Conservation (phyloP, 2,888 invertebrate genomes). For the Hipparchia sbordonii region DNA sequence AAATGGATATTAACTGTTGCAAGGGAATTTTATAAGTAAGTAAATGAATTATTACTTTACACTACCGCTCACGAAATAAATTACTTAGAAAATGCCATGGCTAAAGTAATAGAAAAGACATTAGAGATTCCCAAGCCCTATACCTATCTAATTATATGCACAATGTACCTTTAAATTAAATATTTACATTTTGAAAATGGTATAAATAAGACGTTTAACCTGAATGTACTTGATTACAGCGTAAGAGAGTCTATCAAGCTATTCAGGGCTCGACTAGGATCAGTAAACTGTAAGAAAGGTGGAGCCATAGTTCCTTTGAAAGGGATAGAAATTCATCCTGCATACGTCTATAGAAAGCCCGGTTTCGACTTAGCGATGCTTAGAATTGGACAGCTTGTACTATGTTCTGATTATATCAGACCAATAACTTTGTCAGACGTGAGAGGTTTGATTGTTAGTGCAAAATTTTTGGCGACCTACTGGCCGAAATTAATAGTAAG, state of each 20-base stretch:
- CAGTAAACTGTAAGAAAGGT: slow-evolving; percentile 67
- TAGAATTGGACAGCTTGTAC: slow-evolving; percentile 49
- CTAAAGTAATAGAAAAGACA: background rate
- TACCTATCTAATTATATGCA: too few species aligned
- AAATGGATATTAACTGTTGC: slow-evolving; percentile 67
- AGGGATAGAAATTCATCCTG: slow-evolving; percentile 59
- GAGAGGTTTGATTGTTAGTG: slow-evolving; percentile 53
- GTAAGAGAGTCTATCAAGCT: slow-evolving; percentile 66
- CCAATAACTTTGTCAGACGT: slow-evolving; percentile 57
- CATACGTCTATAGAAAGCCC: slow-evolving; percentile 49
- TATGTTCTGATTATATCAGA: slow-evolving; percentile 47
- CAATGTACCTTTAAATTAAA: too few species aligned
- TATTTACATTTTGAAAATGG: background rate
- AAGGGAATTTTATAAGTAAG: slow-evolving; percentile 68
- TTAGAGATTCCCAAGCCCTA: background rate
- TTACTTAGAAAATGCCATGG: background rate
- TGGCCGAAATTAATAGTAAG: slow-evolving; percentile 74
- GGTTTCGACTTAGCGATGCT: slow-evolving; percentile 62
- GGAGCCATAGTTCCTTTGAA: slow-evolving; percentile 57
- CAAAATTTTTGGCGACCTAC: slow-evolving; percentile 63
- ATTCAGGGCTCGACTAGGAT: slow-evolving; percentile 62
- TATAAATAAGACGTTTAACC: background rate
- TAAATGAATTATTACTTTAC: background rate
- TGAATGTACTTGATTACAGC: slow-evolving; percentile 45
- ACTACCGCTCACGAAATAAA: background rate